Evolutionary conservation across 2,113 vertebrate genomes (phyloP).

Genomic region (Athene noctua): DNA sequence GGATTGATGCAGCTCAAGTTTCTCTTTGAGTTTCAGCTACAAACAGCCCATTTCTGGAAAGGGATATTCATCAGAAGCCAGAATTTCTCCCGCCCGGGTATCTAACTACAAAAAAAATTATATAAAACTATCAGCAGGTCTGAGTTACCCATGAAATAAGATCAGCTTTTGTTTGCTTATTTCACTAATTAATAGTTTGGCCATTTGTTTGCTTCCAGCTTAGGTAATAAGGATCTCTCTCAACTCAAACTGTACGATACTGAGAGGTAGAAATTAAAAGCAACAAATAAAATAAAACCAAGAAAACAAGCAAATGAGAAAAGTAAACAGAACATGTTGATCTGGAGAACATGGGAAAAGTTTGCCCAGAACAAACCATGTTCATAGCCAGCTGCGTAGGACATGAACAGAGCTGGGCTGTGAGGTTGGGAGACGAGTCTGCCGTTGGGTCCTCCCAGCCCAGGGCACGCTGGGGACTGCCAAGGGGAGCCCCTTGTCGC

Average conservation of each 20-base stretch:
- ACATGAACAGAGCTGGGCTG: not conserved
- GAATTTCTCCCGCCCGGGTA: not conserved
- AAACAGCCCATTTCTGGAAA: not conserved
- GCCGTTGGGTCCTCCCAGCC: not conserved
- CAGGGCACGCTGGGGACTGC: not conserved
- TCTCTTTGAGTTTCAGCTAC: conserved; percentile 32
- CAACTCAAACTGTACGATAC: not conserved
- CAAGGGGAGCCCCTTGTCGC: not conserved
- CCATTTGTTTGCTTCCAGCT: not conserved
- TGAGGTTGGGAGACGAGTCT: not conserved
- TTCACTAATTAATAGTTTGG: not conserved
- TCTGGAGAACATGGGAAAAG: not conserved
- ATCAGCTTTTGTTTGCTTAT: not conserved
- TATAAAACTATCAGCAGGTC: not conserved
- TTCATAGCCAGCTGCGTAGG: not conserved
- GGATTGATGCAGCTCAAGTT: not conserved
- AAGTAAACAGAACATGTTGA: not conserved
- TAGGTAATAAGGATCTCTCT: not conserved
- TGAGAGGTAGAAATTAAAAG: not conserved
- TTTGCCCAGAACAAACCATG: not conserved
- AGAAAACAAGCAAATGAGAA: not conserved
- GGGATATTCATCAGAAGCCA: not conserved
- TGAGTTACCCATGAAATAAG: not conserved
- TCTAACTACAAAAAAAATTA: not conserved
- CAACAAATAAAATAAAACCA: not conserved